Evolutionary conservation across 2,888 invertebrate species (phyloP).

Genomic region (Limnephilus rhombicus): DNA sequence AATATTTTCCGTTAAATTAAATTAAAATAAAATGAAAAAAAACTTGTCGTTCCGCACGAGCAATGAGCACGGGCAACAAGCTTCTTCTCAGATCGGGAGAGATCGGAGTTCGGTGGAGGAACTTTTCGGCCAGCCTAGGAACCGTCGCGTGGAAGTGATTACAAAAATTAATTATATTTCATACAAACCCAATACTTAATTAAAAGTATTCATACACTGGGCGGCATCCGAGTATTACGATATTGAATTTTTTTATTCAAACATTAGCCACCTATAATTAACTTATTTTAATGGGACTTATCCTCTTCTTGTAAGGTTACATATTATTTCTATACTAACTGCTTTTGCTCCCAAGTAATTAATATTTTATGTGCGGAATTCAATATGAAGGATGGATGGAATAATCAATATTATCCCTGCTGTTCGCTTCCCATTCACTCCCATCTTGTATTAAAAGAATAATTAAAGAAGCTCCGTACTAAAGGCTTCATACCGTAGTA

Average conservation of each 20-base stretch:
- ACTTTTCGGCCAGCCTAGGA: constrained; percentile 11
- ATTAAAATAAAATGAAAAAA: too few relatives aligned
- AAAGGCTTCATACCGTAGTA: neutral
- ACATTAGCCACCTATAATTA: constrained; percentile 55
- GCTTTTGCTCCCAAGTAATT: constrained; percentile 10
- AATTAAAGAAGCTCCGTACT: neutral
- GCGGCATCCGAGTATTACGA: constrained; percentile 39
- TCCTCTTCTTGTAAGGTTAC: constrained; percentile 22
- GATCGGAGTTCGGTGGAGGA: neutral
- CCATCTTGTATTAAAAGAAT: constrained; percentile 2
- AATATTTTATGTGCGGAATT: constrained; percentile 11
- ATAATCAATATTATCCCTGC: neutral
- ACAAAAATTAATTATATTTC: constrained; percentile 58
- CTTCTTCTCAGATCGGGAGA: neutral
- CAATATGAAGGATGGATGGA: constrained; percentile 1
- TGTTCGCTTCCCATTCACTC: neutral
- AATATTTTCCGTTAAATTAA: too few relatives aligned
- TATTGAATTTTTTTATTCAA: constrained; percentile 54
- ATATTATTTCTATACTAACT: neutral
- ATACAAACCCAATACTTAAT: constrained; percentile 56
- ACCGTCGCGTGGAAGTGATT: constrained; percentile 55
- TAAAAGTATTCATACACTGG: constrained; percentile 56
- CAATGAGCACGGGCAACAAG: too few relatives aligned
- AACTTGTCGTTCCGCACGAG: too few relatives aligned
- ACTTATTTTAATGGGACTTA: constrained; percentile 45